These are phyloP conservation scores for Wiebesia pumilae DNA, from an alignment of 1,140 invertebrate genomes.

Conservation along the genomic window DNA sequence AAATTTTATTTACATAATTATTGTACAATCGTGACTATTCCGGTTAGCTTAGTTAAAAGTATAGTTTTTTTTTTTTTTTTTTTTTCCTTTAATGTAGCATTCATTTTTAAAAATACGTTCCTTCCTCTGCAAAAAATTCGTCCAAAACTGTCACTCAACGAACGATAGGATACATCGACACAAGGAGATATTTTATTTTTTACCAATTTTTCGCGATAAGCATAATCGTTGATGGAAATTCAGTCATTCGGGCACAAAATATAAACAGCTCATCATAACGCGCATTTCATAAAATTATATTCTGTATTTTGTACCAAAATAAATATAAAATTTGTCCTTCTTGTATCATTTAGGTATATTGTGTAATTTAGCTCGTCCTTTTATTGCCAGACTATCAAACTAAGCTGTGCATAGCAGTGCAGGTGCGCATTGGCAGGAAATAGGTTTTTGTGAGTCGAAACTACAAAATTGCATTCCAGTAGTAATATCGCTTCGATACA, in stretches of 20 bases:
- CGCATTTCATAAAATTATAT: conserved; percentile 1
- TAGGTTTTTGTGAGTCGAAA: conserved; percentile 37
- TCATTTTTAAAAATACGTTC: conserved; percentile 18
- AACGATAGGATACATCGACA: neutral
- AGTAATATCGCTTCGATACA: conserved; percentile 12
- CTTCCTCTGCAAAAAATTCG: neutral
- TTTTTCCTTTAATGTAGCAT: conserved; percentile 25
- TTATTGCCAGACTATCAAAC: conserved; percentile 38
- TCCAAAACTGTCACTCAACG: neutral
- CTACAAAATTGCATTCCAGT: conserved; percentile 46
- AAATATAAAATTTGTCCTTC: conserved; percentile 27
- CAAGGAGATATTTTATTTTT: conserved; percentile 27
- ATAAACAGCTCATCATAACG: conserved; percentile 30
- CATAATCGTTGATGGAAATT: conserved; percentile 29
- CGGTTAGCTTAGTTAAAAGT: neutral
- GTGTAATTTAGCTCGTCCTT: conserved; percentile 3
- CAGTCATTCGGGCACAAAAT: conserved; percentile 55
- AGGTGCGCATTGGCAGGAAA: conserved; percentile 53
- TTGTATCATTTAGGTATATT: neutral
- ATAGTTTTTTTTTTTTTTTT: too few species aligned
- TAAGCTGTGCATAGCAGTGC: conserved; percentile 63
- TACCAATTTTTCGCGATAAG: conserved; percentile 11
- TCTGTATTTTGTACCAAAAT: conserved; percentile 16
- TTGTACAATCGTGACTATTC: conserved; percentile 58
- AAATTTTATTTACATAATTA: conserved; percentile 67